These are phyloP conservation scores for Encarsia formosa DNA, from an alignment of 2,888 invertebrate species.

Conservation along the genomic window DNA sequence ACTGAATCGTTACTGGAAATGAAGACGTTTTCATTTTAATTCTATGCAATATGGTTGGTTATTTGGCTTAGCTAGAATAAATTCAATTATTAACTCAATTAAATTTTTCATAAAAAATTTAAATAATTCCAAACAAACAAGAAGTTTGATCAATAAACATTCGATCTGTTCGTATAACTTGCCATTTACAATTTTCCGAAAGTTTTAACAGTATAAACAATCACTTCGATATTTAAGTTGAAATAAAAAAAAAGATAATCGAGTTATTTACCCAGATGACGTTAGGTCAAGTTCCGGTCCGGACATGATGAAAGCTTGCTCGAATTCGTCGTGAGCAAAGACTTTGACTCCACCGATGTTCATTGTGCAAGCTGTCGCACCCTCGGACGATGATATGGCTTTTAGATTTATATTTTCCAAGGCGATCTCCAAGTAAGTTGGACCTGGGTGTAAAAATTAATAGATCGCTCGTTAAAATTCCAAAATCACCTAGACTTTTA, in stretches of 20 bases:
- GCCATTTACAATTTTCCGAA: slow-evolving; percentile 46
- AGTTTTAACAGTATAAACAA: slow-evolving; percentile 35
- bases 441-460: slow-evolving; percentile 48
- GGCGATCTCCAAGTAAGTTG: slow-evolving; percentile 61
- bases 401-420: slow-evolving; percentile 56
- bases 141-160: too few relatives aligned
- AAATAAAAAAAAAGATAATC: slow-evolving; percentile 7
- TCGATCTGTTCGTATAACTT: too few relatives aligned
- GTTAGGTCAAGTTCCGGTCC: slow-evolving; percentile 55
- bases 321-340: slow-evolving; percentile 54
- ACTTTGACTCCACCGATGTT: slow-evolving; percentile 53
- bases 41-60: background rate
- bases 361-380: slow-evolving; percentile 48
- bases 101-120: too few relatives aligned
- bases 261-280: too few relatives aligned
- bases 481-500: too few relatives aligned
- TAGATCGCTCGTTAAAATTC: too few relatives aligned
- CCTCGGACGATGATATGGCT: slow-evolving; percentile 36
- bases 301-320: slow-evolving; percentile 57
- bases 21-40: background rate
- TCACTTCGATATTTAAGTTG: background rate
- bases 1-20: slow-evolving; percentile 47
- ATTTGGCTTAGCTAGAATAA: background rate
- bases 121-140: too few relatives aligned
- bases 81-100: too few relatives aligned